These are phyloP conservation scores for Thecophora atra DNA, from an alignment of 2,888 invertebrate species.

Conservation along the genomic window DNA sequence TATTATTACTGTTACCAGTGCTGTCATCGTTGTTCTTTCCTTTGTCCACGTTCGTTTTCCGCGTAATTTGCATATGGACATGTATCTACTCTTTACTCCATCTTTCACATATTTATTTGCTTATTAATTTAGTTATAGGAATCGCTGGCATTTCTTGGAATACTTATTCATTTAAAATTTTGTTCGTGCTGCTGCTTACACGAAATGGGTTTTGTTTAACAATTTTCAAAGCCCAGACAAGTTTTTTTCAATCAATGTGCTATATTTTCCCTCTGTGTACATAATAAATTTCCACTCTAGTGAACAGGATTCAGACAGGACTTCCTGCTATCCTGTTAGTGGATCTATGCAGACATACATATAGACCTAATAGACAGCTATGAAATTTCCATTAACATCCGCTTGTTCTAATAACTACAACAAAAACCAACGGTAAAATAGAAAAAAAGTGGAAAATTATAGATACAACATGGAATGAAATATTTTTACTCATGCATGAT, in stretches of 20 bases:
- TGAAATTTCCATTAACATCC: conserved; percentile 21
- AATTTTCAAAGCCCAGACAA: too few relatives aligned
- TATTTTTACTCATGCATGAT: background rate
- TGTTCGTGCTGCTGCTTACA: too few relatives aligned
- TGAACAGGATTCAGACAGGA: too few relatives aligned
- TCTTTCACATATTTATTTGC: background rate
- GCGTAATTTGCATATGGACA: background rate
- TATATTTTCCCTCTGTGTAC: too few relatives aligned
- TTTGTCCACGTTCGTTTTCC: background rate
- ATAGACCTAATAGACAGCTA: background rate
- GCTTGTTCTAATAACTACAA: background rate
- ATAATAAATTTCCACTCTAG: too few relatives aligned
- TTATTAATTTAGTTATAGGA: too few relatives aligned
- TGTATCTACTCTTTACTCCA: background rate
- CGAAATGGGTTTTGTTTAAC: too few relatives aligned
- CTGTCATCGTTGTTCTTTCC: background rate
- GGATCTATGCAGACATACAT: too few relatives aligned
- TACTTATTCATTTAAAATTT: too few relatives aligned
- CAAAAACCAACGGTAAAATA: background rate
- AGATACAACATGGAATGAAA: background rate
- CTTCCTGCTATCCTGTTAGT: too few relatives aligned
- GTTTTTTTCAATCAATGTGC: too few relatives aligned
- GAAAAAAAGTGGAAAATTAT: background rate
- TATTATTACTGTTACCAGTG: conserved; percentile 5
- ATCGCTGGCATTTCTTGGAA: too few relatives aligned